Evolutionary conservation across 2,113 vertebrate genomes (phyloP).

Genomic region (Nycticorax nycticorax): DNA sequence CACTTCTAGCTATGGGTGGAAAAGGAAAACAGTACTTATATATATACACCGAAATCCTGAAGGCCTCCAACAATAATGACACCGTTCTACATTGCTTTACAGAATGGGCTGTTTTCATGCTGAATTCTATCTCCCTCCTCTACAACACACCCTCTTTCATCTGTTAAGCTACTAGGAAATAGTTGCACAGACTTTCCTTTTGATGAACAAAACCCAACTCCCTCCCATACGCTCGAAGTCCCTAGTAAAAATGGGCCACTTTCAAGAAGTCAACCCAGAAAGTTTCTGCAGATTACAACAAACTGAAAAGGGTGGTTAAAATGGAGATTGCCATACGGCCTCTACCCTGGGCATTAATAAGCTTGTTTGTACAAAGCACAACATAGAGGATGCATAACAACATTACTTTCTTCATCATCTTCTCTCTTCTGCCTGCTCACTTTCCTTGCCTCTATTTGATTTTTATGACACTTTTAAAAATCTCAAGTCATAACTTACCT

Average conservation of each 20-base stretch:
- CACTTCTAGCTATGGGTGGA: background rate
- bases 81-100: background rate
- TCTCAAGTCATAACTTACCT: background rate
- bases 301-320: background rate
- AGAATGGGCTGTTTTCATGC: background rate
- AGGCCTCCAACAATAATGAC: background rate
- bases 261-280: background rate
- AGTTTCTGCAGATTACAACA: background rate
- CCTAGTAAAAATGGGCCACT: background rate
- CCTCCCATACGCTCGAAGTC: background rate
- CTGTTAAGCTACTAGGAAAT: background rate
- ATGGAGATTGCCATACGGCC: background rate
- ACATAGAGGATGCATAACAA: background rate
- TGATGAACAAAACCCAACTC: background rate
- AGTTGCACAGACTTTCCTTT: background rate
- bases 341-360: background rate
- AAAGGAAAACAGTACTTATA: background rate
- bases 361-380: background rate
- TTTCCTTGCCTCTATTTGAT: background rate
- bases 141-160: background rate
- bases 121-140: background rate
- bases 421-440: background rate
- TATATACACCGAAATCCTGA: background rate
- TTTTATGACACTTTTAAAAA: background rate
- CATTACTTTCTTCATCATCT: background rate